Evolutionary conservation across 2,113 vertebrate species (phyloP).

Genomic region (Prietella phreatophila): DNA sequence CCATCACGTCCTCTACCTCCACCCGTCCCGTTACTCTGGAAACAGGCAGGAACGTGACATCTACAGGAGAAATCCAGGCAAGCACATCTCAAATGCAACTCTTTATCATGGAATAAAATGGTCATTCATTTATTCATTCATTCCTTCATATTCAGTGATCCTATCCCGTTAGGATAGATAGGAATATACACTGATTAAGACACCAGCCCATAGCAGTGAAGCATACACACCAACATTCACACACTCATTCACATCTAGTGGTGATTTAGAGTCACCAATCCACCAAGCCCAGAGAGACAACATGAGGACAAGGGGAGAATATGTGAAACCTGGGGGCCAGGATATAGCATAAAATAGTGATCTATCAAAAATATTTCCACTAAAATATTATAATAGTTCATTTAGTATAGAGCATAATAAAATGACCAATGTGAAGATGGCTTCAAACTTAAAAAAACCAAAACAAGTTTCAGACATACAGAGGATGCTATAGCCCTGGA

Average conservation of each 20-base stretch:
- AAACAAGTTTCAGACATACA: background rate
- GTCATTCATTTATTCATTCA: background rate
- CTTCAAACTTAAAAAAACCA: background rate
- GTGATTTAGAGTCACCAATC: background rate
- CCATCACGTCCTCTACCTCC: slow-evolving; percentile 82
- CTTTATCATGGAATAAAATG: background rate
- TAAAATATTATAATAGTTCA: background rate
- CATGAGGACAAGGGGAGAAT: background rate
- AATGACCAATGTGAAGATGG: background rate
- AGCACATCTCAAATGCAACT: background rate
- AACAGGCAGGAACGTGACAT: slow-evolving; percentile 82
- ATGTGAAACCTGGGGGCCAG: background rate
- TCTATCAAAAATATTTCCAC: background rate
- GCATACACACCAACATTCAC: background rate
- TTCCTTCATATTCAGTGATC: background rate
- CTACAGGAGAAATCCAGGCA: slow-evolving; percentile 66
- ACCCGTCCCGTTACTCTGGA: slow-evolving; percentile 76
- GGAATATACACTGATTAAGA: background rate
- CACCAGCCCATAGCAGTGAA: background rate
- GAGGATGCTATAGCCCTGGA: background rate
- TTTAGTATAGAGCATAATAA: background rate
- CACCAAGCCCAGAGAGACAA: background rate
- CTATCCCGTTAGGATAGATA: background rate
- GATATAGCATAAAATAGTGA: background rate
- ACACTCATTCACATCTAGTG: background rate